Base-by-base conservation (phyloP, 2,888 invertebrate genomes). In the Lysandra coridon region DNA sequence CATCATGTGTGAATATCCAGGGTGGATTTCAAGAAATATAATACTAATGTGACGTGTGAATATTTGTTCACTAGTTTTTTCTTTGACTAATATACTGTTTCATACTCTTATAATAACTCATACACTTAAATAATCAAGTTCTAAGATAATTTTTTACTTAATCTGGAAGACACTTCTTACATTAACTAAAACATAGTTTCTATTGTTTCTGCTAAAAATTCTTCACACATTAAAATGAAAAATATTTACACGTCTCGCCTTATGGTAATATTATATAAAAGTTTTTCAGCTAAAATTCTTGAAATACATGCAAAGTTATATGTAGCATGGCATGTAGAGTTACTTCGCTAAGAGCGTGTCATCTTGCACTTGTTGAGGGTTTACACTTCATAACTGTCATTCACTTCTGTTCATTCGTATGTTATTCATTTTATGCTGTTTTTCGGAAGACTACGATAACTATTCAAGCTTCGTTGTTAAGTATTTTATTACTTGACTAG, bases 1-100 rank as follows among this genome's bases (percentile, higher is more conserved):
- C 80, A 75, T 79, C 80, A 69, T 81, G 79, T 80, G 73, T 78
- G 62, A 80, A 33, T 69, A 69, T 79, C 37, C 44, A 83, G 83
- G 84, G 87, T 88, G 86, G 84, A 87, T 89, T 87, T 88, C 86
- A 88, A 88, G 85, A 87, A 84, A 84, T 76, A 17, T 33, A 53
- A 49, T 75, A 23, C 44, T 6, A 49, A 12, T 49, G 6, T 33
- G 76, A 76, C 53, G 53, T 57, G 76, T 57, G 33, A 76, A 76
- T 30, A 76, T 33, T 76, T 76, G 62, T 79, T 76, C 62, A 78
- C 53, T 37, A 17, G 0, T 69, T 37, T 7, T 69, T 69, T 62
- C n/a, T 23, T 62, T 62, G 17, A 57, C 57, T 57, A 17, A 17
- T 17, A 17, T 57, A 17, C 57, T 17, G 57, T 57, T 4, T 17